Evolutionary conservation across 2,113 vertebrate genomes (phyloP).

Genomic region (Anolis carolinensis): DNA sequence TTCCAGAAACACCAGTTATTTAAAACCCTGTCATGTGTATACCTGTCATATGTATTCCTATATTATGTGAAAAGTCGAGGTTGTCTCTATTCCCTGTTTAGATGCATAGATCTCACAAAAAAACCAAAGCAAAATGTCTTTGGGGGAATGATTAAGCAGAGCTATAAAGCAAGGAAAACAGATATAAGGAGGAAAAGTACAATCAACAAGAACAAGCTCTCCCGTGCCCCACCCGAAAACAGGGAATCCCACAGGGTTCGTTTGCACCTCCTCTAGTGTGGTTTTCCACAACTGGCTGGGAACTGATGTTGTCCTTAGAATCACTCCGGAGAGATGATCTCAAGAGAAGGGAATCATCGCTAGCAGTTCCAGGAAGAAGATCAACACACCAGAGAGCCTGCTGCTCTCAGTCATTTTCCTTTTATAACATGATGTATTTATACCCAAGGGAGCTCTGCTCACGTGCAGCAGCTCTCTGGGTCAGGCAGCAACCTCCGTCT

Average conservation of each 20-base stretch:
- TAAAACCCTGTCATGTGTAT: background rate
- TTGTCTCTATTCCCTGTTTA: background rate
- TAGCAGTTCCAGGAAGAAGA: slow-evolving; percentile 59
- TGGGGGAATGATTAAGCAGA: background rate
- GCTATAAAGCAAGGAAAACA: background rate
- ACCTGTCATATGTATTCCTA: background rate
- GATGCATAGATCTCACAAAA: background rate
- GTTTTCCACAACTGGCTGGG: slow-evolving; percentile 32
- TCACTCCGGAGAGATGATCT: slow-evolving; percentile 45
- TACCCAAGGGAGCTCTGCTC: slow-evolving; percentile 54
- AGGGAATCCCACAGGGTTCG: background rate
- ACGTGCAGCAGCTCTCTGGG: background rate
- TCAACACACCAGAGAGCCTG: slow-evolving; percentile 25
- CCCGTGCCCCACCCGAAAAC: fast-evolving
- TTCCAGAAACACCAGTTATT: background rate
- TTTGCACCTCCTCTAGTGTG: background rate
- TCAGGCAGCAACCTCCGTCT: background rate
- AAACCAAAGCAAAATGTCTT: background rate
- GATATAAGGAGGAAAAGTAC: background rate
- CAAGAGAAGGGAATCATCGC: slow-evolving; percentile 58
- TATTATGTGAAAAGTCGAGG: background rate
- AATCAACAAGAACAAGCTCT: background rate
- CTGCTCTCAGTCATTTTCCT: slow-evolving; percentile 38
- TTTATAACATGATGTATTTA: slow-evolving; percentile 54
- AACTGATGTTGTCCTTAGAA: background rate